A percentile compares a stretch with the other conserved stretches of the same genome.
phyloP scores from a whole-genome alignment of 1,140 invertebrate species.

The Aethina tumida region DNA sequence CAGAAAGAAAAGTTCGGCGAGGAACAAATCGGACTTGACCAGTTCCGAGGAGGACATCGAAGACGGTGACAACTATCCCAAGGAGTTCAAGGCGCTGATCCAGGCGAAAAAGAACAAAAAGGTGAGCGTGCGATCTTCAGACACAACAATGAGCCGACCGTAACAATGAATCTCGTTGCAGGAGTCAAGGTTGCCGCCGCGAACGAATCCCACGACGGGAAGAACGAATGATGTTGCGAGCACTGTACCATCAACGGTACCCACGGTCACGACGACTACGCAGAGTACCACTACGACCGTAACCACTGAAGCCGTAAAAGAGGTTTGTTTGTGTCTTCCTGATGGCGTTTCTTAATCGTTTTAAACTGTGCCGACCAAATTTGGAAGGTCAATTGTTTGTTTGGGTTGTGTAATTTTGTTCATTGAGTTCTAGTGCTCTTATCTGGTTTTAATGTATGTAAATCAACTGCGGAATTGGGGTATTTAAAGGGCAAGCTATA shows the following conservation, averaged over 20 bases:
- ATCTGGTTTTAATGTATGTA: too few relatives aligned
- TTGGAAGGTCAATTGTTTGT: too few relatives aligned
- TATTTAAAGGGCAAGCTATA: too few relatives aligned
- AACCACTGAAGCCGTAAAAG: slow-evolving; percentile 3
- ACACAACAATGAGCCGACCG: slow-evolving; percentile 3
- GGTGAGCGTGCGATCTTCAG: slow-evolving; percentile 14
- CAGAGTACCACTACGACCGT: slow-evolving; percentile 12
- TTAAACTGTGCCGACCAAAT: too few relatives aligned
- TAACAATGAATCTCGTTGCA: slow-evolving; percentile 14
- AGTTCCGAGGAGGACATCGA: slow-evolving; percentile 27
- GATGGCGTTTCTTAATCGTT: not conserved
- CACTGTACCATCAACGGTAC: slow-evolving; percentile 1
- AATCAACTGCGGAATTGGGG: too few relatives aligned
- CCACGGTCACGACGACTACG: slow-evolving; percentile 4
- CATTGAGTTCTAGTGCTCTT: too few relatives aligned
- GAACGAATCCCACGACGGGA: slow-evolving; percentile 1
- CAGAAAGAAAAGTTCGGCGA: slow-evolving; percentile 15
- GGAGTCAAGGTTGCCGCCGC: slow-evolving; percentile 14
- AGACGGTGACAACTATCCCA: slow-evolving; percentile 33
- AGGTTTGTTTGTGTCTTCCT: not conserved
- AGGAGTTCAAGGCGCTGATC: slow-evolving; percentile 31
- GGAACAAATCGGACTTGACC: slow-evolving; percentile 15
- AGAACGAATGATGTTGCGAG: slow-evolving; percentile 3
- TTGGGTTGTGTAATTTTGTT: too few relatives aligned
- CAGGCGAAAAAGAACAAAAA: slow-evolving; percentile 28